Base-by-base conservation (phyloP, 1,140 invertebrate species). In the Tetranychus cinnabarinus region DNA sequence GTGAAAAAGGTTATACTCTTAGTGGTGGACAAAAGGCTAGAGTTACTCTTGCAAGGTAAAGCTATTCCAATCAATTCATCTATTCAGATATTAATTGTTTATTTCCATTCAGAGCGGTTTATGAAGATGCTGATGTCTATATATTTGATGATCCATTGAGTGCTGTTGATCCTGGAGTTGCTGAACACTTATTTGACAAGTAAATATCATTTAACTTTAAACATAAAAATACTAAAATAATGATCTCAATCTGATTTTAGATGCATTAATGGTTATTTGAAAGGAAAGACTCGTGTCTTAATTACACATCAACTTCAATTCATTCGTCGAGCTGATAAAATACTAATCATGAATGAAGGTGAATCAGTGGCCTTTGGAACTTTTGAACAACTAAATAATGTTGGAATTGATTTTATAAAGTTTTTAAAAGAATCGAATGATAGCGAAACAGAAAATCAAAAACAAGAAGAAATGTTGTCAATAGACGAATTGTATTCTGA, bases 1-100 rank as follows among this genome's bases (percentile, higher is more conserved):
- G 83, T 6, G 81, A 82, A 64, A 77, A 78, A 45, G 83, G 83
- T 37, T 77, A 82, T 48, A 80, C 80, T 67, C 70, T 85, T 39
- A 84, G 82, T 13, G 86, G 86, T 10, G 86, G 86, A 2, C 86
- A 89, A 69, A 80, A 81, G 61, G 82, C 86, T 65, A 75, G 86
- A 42, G 77, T 90, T 50, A 79, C 82, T 46, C 77, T 89, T 15
- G 86, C 85, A 0, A 59, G 55, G 55, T 56, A 10, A 39, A 36
- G 1, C 36, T 6, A 36, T 52, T 8, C 2, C 15, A 56, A n/a
- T 56, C 6, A 10, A 31, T 56, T 10, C 4, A 31, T 5, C 4
- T 50, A 15, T n/a, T 50, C 15, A 15, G 0, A 1, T 50, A 4
- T n/a, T 1, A 15, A 50, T 50, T 1, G 1, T 10, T 5, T 15